These are phyloP conservation scores for Coremacera marginata DNA, from an alignment of 2,888 invertebrate species.

Conservation along the genomic window DNA sequence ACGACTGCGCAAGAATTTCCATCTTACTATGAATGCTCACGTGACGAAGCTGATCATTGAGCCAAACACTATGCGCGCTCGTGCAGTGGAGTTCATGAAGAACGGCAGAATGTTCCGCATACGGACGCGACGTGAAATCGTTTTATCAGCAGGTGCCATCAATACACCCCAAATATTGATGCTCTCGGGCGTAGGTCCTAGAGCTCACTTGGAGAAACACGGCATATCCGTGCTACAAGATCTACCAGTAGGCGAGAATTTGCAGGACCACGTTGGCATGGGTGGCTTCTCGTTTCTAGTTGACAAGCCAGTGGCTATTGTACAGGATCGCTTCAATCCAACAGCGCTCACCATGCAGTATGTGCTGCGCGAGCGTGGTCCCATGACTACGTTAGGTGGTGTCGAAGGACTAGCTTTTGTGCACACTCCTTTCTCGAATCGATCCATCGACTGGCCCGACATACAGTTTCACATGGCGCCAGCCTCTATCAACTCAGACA, in stretches of 20 bases:
- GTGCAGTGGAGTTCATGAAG: slow-evolving; percentile 84
- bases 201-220: slow-evolving; percentile 76
- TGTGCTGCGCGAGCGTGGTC: slow-evolving; percentile 82
- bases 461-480: slow-evolving; percentile 95
- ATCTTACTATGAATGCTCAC: slow-evolving; percentile 84
- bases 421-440: slow-evolving; percentile 85
- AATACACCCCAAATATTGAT: slow-evolving; percentile 93
- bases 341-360: slow-evolving; percentile 85
- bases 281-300: slow-evolving; percentile 77
- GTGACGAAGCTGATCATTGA: slow-evolving; percentile 83
- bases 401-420: slow-evolving; percentile 91
- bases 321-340: slow-evolving; percentile 83
- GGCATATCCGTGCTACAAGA: slow-evolving; percentile 83
- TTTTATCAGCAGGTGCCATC: slow-evolving; percentile 90
- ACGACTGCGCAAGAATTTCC: slow-evolving; percentile 81
- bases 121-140: slow-evolving; percentile 84
- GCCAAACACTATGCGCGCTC: slow-evolving; percentile 79
- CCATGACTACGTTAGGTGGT: slow-evolving; percentile 89
- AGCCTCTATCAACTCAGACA: slow-evolving; percentile 86
- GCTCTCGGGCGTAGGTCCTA: slow-evolving; percentile 88
- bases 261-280: slow-evolving; percentile 91
- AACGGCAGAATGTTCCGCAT: slow-evolving; percentile 79
- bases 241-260: slow-evolving; percentile 82
- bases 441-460: slow-evolving; percentile 84
- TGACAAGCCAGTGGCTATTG: slow-evolving; percentile 86